Evolutionary conservation across 2,113 vertebrate species (phyloP).

Genomic region (Laterallus jamaicensis): DNA sequence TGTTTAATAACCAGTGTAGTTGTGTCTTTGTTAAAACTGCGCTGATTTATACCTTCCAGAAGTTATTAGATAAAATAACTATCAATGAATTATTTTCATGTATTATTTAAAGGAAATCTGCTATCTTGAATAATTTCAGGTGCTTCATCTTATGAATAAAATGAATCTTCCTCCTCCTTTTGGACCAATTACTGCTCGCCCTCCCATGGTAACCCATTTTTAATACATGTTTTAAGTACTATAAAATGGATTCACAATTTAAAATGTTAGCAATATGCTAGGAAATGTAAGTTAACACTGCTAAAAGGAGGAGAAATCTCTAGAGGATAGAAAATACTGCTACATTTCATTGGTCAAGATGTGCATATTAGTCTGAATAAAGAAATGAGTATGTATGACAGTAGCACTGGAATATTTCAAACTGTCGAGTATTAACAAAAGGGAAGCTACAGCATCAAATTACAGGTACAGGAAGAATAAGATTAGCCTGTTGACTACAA

Average conservation of each 20-base stretch:
- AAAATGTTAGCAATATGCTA: not conserved
- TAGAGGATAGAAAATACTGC: not conserved
- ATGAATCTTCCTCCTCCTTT: slow-evolving; percentile 98
- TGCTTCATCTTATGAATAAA: slow-evolving; percentile 99
- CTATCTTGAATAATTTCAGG: slow-evolving; percentile 75
- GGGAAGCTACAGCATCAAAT: not conserved
- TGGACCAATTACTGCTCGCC: slow-evolving; percentile 87
- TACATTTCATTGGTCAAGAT: not conserved
- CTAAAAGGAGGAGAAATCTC: not conserved
- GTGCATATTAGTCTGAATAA: not conserved
- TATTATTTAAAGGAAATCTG: not conserved
- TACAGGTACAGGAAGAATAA: not conserved
- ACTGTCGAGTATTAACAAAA: not conserved
- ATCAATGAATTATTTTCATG: not conserved
- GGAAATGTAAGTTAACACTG: not conserved
- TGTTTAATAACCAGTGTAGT: not conserved
- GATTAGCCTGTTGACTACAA: not conserved
- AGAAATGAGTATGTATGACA: not conserved
- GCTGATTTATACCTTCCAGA: not conserved
- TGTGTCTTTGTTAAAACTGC: not conserved
- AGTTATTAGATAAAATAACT: not conserved
- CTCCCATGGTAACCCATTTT: slow-evolving; percentile 84
- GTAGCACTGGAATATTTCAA: not conserved
- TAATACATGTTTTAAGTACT: not conserved
- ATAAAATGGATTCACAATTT: not conserved